Base-by-base conservation (phyloP, 1,140 invertebrate genomes). In the Prorops nasuta region DNA sequence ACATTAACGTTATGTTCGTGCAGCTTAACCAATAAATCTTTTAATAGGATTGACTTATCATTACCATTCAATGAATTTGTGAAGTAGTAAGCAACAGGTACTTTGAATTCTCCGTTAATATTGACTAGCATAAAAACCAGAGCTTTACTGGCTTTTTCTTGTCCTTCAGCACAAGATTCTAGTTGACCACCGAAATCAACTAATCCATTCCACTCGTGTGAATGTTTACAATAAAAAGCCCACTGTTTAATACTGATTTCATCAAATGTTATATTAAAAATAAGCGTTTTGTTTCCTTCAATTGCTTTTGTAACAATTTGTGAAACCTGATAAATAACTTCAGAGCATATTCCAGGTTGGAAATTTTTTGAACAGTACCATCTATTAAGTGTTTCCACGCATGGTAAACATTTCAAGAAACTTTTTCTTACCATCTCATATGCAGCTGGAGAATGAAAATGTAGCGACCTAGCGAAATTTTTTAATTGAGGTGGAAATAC, bases 31-130 rank as follows among this genome's bases (percentile, higher is more conserved):
- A 56, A 48, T 37, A 51, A 44, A 50, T 56, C 44, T 51, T 47
- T 38, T 43, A 56, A 36, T 6, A 56, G 21, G 31, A 48, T 43
- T 16, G 35, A 14, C 34, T 56, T 56, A n/a, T 38, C 38, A 12
- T 6, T 17, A n/a, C 49, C 54, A 6, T 15, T 44, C 37, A 17
- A 49, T 38, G 31, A 38, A 7, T 24, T 21, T 19, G 44, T 47
- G 3, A 47, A 47, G 35, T 47, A 47, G 32, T 58, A 32, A 0
- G 51, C 51, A 17, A 58, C 38, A 0, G 44, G 51, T 22, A 36
- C 22, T 49, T 58, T 51, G 28, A 58, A 54, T 19, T 9, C 17
- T 14, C 51, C 56, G 37, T 58, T 58, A 8, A 58, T 58, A 24
- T 35, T 38, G 2, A 58, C 56, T 21, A 46, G 22, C 34, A 46